Base-by-base conservation (phyloP, 1,140 invertebrate species). In the Papilio polyxenes region DNA sequence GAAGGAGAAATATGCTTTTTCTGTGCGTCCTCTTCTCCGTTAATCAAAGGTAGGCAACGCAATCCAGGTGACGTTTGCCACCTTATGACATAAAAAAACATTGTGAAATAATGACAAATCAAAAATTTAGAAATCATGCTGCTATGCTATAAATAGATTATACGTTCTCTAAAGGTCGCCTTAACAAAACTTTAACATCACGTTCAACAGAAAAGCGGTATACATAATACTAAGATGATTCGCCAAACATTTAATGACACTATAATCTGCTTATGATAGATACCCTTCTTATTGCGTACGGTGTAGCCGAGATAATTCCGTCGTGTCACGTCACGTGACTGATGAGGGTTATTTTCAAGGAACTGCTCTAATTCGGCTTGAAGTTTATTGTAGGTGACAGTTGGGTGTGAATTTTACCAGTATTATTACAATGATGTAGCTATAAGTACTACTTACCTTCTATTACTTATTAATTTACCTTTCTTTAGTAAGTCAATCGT, bases 271-370 rank as follows among this genome's bases (percentile, higher is more conserved):
- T 40, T 72, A 72, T 31, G 65, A 72, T 40, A 72, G 65, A 40
- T 72, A 5, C 11, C 31, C 65, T 37, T 72, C 31, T 37, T 62
- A 20, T 62, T 62, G 59, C 23, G 65, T 72, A 56, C 53, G 13
- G 23, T 65, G 62, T 72, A 15, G 31, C 31, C 31, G 65, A 72
- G 65, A 72, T 72, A 72, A 72, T 72, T 37, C 65, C 31, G 31
- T 13, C 31, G 31, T 72, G 65, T 56, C 53, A 72, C 65, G 65
- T 37, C 23, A 37, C 65, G n/a, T 72, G 65, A 72, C 10, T 72
- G 65, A 72, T 72, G 65, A 72, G 65, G 65, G 65, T 72, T 65
- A 65, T 65, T 37, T 72, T 72, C 31, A 72, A 72, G 65, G 65
- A 72, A 72, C 65, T 72, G 65, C 13, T 72, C 65, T 72, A 72